Evolutionary conservation across 2,113 vertebrate species (phyloP), one percentile per base, ranked within the genome.

Genomic region (Halichoerus grypus): DNA sequence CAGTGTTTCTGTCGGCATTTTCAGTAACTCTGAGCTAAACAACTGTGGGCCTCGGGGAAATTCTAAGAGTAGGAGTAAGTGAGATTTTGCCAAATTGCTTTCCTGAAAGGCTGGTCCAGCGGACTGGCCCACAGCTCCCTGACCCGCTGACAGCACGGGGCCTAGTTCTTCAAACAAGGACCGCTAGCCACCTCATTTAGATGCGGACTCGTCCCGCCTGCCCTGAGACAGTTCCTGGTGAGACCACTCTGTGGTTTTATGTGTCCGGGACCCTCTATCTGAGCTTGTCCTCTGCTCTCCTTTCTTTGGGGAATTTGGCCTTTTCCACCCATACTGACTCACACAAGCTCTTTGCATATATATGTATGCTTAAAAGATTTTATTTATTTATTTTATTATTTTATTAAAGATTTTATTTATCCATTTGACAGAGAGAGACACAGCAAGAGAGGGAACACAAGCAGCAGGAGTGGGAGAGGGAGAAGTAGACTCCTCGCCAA

Each of bases 401-500:
- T 46, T 46, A 46, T 46, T 46, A 46, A 46, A 46, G 46, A 46
- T 46, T 46, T 46, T 46, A 46, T 46, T 46, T 46, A 46, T 7
- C 8, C 9, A 46, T 46, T 46, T 46, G 46, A 46, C 46, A 46
- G 46, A 46, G 46, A 46, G 46, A 46, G 46, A 46, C 46, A 46
- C 46, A 46, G 6, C 1, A 1, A 46, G 46, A 46, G 46, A 46
- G 46, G 46, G 46, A 46, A 46, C 46, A 46, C 46, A 46, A 46
- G 46, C 46, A 46, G 46, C 7, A 7, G 7, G 7, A 46, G 46
- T 46, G 46, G 46, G 46, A 46, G 46, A 46, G 46, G 46, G 46
- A 46, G 46, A 46, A 46, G 46, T 1, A 46, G 46, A 1, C 46
- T 6, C 9, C 46, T 1, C 5, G 1, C 7, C 0, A 0, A 46